Conservation (phyloP, 2,797 vertebrate species). For the Eulemur albifrons region DNA sequence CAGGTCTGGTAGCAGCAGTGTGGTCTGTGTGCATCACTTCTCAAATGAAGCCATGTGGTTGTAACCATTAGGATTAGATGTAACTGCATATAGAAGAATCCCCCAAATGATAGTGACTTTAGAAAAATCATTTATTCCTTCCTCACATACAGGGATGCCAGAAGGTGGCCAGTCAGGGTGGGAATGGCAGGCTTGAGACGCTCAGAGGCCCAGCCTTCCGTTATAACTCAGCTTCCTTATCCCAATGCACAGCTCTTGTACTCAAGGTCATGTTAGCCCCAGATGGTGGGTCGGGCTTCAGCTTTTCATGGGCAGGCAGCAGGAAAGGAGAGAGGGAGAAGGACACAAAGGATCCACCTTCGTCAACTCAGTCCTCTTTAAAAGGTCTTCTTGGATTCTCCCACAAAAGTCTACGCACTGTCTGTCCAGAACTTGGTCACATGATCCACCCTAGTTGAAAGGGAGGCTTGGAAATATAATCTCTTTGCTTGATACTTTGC, state of each 20-base stretch:
- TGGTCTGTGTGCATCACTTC: background rate
- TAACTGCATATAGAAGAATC: background rate
- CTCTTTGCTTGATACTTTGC: background rate
- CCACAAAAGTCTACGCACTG: background rate
- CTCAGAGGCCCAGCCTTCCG: fast-evolving
- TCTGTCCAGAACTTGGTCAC: background rate
- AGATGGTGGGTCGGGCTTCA: background rate
- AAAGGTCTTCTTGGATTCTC: background rate
- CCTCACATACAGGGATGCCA: background rate
- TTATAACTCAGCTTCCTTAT: background rate
- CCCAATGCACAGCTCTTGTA: background rate
- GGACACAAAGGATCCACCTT: background rate
- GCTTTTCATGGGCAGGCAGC: background rate
- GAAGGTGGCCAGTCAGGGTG: background rate
- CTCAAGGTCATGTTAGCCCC: background rate
- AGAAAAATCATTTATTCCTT: background rate
- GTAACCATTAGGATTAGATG: background rate
- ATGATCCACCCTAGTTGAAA: background rate
- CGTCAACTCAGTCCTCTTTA: background rate
- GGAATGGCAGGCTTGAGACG: background rate
- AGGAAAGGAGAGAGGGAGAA: background rate
- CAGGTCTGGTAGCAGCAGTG: background rate
- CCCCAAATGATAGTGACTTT: background rate
- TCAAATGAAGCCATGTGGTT: background rate
- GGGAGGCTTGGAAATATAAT: background rate